phyloP scores from a whole-genome alignment of 1,140 invertebrate genomes.

The Ridgeia piscesae region DNA sequence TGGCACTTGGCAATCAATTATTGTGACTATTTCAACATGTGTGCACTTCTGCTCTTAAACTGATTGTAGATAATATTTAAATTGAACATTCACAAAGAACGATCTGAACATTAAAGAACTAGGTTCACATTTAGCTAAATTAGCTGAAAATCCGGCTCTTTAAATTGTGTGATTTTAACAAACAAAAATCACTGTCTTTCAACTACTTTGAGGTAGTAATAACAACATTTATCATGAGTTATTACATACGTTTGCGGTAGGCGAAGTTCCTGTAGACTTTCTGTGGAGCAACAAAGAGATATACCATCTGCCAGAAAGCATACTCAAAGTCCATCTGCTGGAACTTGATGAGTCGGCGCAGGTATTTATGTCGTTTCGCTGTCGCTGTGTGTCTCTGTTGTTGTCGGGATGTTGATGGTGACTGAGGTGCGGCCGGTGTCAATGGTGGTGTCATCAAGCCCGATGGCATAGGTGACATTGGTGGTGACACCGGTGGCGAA shows the following conservation, averaged over 20 bases:
- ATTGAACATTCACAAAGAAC: no score
- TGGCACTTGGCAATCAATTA: no score
- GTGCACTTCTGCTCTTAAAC: no score
- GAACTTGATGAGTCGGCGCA: slow-evolving; percentile 84
- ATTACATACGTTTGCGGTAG: slow-evolving; percentile 95
- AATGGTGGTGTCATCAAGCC: background rate
- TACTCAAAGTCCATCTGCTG: slow-evolving; percentile 99
- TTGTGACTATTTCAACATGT: no score
- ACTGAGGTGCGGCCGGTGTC: background rate
- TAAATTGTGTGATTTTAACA: background rate
- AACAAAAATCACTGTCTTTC: background rate
- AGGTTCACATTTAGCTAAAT: no score
- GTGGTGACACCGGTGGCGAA: slow-evolving; percentile 13
- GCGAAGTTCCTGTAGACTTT: slow-evolving; percentile 98
- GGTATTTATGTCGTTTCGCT: slow-evolving; percentile 89
- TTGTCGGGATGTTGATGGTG: background rate
- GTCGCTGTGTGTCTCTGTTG: slow-evolving; percentile 63
- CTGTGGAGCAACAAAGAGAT: slow-evolving; percentile 91
- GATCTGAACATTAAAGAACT: no score
- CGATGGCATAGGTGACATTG: background rate
- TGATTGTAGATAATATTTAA: no score
- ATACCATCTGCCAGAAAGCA: slow-evolving; percentile 98
- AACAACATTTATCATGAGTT: background rate
- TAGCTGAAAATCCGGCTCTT: no score
- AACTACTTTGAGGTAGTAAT: background rate